phyloP scores from a whole-genome alignment of 1,140 invertebrate genomes.

The Belonocnema kinseyi region DNA sequence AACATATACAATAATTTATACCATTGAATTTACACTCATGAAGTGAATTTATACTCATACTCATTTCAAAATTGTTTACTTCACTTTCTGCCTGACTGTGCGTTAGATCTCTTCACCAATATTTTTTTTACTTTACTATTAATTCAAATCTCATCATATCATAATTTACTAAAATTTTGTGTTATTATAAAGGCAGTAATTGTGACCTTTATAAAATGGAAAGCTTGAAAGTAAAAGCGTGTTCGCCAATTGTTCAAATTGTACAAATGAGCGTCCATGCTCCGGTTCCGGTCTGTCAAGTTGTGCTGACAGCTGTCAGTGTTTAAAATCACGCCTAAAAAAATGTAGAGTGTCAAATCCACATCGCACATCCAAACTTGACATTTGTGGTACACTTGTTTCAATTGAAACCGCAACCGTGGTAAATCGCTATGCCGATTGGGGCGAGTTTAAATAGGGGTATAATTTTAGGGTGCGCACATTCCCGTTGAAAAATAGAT shows the following conservation, averaged over 20 bases:
- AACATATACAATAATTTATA: too few species aligned
- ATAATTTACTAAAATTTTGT: constrained; percentile 1
- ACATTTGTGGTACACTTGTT: constrained; percentile 60
- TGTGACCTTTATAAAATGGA: too few species aligned
- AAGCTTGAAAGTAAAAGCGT: constrained; percentile 16
- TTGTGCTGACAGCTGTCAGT: constrained; percentile 70
- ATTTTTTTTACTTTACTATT: not conserved
- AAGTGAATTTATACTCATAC: too few species aligned
- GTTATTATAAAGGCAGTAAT: not conserved
- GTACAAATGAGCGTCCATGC: constrained; percentile 50
- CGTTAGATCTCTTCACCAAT: too few species aligned
- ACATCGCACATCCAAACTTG: constrained; percentile 33
- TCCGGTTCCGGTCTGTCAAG: constrained; percentile 67
- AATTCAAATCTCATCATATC: not conserved
- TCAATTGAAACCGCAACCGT: constrained; percentile 60
- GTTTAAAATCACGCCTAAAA: constrained; percentile 66
- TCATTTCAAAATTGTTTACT: too few species aligned
- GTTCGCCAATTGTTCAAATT: constrained; percentile 34
- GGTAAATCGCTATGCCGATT: constrained; percentile 69
- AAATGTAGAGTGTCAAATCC: constrained; percentile 56
- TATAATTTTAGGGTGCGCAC: constrained; percentile 59
- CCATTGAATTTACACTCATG: too few species aligned
- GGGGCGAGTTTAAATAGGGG: constrained; percentile 64
- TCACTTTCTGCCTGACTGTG: too few species aligned
- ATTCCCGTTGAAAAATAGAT: constrained; percentile 47